These are phyloP conservation scores for Lamellibrachia columna DNA, from an alignment of 2,888 invertebrate genomes.

Conservation along the genomic window DNA sequence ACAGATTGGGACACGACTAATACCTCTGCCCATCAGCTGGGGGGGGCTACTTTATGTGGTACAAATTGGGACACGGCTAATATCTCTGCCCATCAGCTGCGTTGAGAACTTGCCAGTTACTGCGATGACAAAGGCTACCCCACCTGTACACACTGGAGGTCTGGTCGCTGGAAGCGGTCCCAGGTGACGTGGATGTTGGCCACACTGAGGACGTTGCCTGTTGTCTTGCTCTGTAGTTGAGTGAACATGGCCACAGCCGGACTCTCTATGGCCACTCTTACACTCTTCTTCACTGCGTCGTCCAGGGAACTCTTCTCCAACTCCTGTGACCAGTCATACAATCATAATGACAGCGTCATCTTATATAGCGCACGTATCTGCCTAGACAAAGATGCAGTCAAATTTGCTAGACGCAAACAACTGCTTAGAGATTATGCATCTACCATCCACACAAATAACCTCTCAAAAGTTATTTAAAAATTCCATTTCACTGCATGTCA, in stretches of 20 bases:
- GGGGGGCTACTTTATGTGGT: no score
- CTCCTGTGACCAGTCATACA: slow-evolving; percentile 39
- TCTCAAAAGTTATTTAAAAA: not conserved
- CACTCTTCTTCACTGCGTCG: slow-evolving; percentile 46
- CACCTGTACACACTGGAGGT: slow-evolving; percentile 63
- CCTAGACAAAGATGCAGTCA: not conserved
- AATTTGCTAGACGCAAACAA: no score
- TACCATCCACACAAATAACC: not conserved
- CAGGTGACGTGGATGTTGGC: slow-evolving; percentile 62
- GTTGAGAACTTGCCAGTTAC: no score
- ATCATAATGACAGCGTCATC: not conserved
- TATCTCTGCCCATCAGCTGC: no score
- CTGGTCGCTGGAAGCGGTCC: slow-evolving; percentile 53
- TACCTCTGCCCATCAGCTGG: no score
- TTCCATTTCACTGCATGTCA: not conserved
- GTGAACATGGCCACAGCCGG: slow-evolving; percentile 58
- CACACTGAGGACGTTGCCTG: slow-evolving; percentile 51
- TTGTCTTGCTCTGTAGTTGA: slow-evolving; percentile 50
- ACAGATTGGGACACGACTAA: no score
- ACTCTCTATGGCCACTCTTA: slow-evolving; percentile 50
- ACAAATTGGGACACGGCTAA: no score
- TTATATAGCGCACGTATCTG: not conserved
- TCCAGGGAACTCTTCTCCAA: slow-evolving; percentile 47
- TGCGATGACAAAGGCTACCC: no score
- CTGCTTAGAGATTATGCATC: not conserved